Evolutionary conservation across 2,888 invertebrate species (phyloP).

Genomic region (Tachina lurida): DNA sequence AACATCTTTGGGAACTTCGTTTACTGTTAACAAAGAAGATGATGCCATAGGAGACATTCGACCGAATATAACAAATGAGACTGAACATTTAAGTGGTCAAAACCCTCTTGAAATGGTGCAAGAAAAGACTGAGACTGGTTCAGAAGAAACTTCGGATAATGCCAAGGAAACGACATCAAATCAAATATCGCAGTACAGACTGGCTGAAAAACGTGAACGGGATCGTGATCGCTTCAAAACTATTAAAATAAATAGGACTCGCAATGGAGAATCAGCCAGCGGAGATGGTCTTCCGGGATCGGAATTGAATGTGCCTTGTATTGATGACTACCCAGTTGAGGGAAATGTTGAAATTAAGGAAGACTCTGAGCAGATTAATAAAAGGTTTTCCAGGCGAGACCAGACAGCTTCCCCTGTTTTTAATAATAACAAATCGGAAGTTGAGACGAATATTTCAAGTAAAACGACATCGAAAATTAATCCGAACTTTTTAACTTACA

Average conservation of each 20-base stretch:
- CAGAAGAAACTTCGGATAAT: constrained; percentile 32
- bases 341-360: constrained; percentile 42
- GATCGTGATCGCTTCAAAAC: constrained; percentile 83
- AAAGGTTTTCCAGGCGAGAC: constrained; percentile 78
- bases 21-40: constrained; percentile 72
- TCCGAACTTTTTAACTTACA: constrained; percentile 79
- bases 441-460: constrained; percentile 59
- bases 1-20: constrained; percentile 74
- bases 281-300: constrained; percentile 63
- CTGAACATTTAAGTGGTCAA: constrained; percentile 64
- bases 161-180: constrained; percentile 29
- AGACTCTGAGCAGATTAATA: constrained; percentile 42
- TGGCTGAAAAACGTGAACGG: constrained; percentile 78
- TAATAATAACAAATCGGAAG: constrained; percentile 75
- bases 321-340: constrained; percentile 77
- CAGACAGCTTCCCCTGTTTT: constrained; percentile 69
- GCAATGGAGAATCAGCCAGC: constrained; percentile 42
- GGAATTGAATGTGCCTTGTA: constrained; percentile 81
- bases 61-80: constrained; percentile 67
- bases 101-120: constrained; percentile 66
- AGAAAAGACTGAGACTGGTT: constrained; percentile 64
- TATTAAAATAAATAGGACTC: constrained; percentile 80
- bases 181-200: constrained; percentile 72
- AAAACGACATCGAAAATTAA: constrained; percentile 71
- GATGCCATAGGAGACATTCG: constrained; percentile 72